Base-by-base conservation (phyloP, 1,140 invertebrate species). In the Andricus grossulariae region DNA sequence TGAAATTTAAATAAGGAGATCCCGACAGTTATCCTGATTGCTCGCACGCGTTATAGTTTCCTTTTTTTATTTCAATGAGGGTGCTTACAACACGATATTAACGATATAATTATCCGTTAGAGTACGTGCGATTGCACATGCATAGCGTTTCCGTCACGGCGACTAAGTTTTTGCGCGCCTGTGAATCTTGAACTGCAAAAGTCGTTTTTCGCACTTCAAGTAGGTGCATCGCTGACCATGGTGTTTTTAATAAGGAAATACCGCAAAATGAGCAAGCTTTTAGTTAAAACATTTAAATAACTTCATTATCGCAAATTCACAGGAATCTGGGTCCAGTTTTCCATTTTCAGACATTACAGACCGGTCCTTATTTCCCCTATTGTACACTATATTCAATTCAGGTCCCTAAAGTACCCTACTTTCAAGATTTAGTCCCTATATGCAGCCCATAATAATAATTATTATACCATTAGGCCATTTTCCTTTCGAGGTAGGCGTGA, bases 81-180 rank as follows among this genome's bases (percentile, higher is more conserved):
- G 52, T 19, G 45, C 54, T 18, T 72, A 51, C 52, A 76, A 76
- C 78, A 77, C 78, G 75, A 82, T 85, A 88, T 87, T 87, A 86
- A 88, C 80, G 83, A 86, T 84, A 84, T 88, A 88, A 88, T 88
- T 87, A 84, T 85, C 83, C 75, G 77, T 81, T 83, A 80, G 79
- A 79, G 72, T 78, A 82, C 79, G 82, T 83, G 77, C 81, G 82
- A 83, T 82, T 81, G 79, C 81, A 80, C 76, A 82, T 77, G 72
- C 74, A 79, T 80, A 77, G 66, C 73, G 75, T 81, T 84, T 85
- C 83, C 82, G 84, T 86, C 80, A 88, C 83, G 85, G 85, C 83
- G 84, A 84, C 86, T 85, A 82, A 84, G 82, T 73, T 72, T 78
- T 76, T 78, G 71, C 80, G 75, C 82, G 76, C 74, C 50, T 70